phyloP scores from a whole-genome alignment of 2,888 invertebrate genomes.

The Encarsia formosa region DNA sequence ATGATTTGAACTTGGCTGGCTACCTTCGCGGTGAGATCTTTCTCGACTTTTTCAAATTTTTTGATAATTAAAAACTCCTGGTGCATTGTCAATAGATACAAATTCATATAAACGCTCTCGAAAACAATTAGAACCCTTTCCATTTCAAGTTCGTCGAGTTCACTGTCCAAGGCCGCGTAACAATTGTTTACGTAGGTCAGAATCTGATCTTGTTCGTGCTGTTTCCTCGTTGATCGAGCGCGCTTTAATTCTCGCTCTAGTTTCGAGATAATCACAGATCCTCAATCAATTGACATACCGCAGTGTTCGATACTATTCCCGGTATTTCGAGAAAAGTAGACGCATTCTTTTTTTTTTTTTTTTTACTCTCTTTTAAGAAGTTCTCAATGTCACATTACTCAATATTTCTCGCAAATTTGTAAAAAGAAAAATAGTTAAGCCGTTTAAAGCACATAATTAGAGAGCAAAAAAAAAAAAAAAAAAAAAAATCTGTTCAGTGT shows the following conservation, averaged over 20 bases:
- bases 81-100: slow-evolving; percentile 64
- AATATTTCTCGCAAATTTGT: no score
- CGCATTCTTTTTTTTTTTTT: no score
- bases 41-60: slow-evolving; percentile 69
- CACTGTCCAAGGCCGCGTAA: slow-evolving; percentile 65
- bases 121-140: slow-evolving; percentile 61
- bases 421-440: no score
- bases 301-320: no score
- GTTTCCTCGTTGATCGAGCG: slow-evolving; percentile 54
- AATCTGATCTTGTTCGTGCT: slow-evolving; percentile 65
- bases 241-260: slow-evolving; percentile 58
- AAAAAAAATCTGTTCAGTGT: no score
- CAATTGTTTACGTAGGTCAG: slow-evolving; percentile 58
- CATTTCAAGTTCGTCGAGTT: slow-evolving; percentile 56
- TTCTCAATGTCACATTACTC: no score
- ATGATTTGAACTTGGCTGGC: slow-evolving; percentile 56
- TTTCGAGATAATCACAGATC: not conserved
- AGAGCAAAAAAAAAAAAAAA: no score
- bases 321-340: no score
- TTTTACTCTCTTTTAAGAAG: no score
- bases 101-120: slow-evolving; percentile 58
- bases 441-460: no score
- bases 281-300: not conserved
- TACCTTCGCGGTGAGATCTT: slow-evolving; percentile 59
- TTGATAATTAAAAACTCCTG: slow-evolving; percentile 72